Base-by-base conservation (phyloP, 1,140 invertebrate genomes). In the Periplaneta americana region DNA sequence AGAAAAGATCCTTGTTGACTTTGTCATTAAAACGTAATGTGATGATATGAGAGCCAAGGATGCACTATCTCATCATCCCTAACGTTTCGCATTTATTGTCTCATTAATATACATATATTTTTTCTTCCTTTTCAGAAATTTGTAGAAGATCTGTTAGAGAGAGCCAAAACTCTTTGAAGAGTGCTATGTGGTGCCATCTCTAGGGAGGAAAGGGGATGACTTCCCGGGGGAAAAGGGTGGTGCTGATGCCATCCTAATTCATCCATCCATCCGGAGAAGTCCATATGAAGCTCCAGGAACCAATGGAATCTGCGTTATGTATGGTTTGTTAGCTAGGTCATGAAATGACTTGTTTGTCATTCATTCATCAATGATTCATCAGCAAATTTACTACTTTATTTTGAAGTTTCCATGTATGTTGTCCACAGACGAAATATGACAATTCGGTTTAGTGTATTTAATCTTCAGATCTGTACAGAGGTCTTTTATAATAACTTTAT, bases 81-180 rank as follows among this genome's bases (percentile, higher is more conserved):
- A n/a, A n/a, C n/a, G n/a, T n/a, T n/a, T n/a, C n/a, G n/a, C n/a
- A n/a, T n/a, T n/a, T n/a, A n/a, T n/a, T n/a, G n/a, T n/a, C n/a
- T 79, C 17, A 36, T 48, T 83, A 78, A 77, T 80, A 80, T 48
- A 75, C 22, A 75, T 34, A 75, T 83, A 34, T 81, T 81, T 82
- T 9, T 81, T 78, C 36, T 86, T 87, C 87, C 88, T 86, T 83
- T 93, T 83, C 90, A 96, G 94, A 96, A 95, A 93, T 97, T 97
- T 88, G 96, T 96, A 86, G 95, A 95, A 87, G 95, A 97, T 89
- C 91, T 97, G 84, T 89, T 97, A 88, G 95, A 96, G 88, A 95
- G 95, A 88, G 95, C 95, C 86, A 96, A 96, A 90, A 96, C 95
- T 86, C 92, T 97, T 85, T 94, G 48, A 66, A 66, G 91, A 92